These are phyloP conservation scores for Ptilorrhoa leucosticta DNA, from an alignment of 2,113 vertebrate species.

Conservation along the genomic window DNA sequence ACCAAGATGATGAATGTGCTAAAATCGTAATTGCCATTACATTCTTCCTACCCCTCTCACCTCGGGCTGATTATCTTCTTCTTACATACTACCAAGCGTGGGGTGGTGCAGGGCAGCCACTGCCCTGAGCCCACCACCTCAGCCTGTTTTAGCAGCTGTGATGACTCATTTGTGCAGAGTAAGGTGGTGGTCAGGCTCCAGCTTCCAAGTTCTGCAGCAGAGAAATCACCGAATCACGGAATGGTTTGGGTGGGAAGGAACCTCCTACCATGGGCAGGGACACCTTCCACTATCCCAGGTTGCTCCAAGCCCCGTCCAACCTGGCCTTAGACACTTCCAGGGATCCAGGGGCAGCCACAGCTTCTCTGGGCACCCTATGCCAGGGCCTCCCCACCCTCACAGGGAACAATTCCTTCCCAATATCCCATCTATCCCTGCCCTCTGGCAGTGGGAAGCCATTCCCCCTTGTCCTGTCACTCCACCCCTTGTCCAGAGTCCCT, in stretches of 20 bases:
- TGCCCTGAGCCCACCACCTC: background rate
- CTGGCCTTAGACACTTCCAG: background rate
- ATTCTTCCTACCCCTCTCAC: background rate
- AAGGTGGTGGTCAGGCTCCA: background rate
- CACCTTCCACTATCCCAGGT: fast-evolving
- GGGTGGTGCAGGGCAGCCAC: background rate
- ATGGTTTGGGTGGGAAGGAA: background rate
- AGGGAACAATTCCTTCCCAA: fast-evolving
- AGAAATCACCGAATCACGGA: background rate
- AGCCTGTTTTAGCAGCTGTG: background rate
- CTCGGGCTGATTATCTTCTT: background rate
- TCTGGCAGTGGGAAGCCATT: background rate
- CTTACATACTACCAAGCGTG: fast-evolving
- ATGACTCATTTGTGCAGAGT: background rate
- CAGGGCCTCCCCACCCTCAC: fast-evolving
- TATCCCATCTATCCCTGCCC: background rate
- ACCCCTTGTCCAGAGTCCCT: background rate
- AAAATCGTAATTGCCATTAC: background rate
- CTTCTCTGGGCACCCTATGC: background rate
- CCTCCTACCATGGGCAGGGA: background rate
- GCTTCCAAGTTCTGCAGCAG: background rate
- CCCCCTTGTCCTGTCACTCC: background rate
- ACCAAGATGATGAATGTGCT: background rate
- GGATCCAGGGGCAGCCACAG: background rate
- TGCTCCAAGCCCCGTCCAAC: fast-evolving